These are phyloP conservation scores for Pantherophis alleghaniensis DNA, from an alignment of 2,797 vertebrate species.

Conservation along the genomic window DNA sequence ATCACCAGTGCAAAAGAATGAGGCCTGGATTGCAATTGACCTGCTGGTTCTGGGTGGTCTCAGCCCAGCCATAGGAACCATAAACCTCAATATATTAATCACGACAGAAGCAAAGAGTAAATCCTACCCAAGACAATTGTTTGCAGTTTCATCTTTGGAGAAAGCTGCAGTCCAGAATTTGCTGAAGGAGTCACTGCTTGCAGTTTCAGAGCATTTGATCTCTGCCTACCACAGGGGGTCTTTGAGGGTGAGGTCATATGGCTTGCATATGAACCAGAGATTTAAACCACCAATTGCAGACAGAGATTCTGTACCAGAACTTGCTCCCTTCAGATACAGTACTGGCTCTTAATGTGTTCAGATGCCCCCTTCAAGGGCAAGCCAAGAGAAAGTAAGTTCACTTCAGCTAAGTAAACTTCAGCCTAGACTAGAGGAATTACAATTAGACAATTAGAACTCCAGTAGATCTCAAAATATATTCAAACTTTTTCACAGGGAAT, in stretches of 20 bases:
- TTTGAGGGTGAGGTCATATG: not conserved
- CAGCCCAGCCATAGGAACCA: conserved; percentile 3
- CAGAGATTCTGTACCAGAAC: not conserved
- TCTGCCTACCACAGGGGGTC: not conserved
- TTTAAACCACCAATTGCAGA: not conserved
- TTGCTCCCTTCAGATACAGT: not conserved
- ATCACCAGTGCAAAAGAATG: not conserved
- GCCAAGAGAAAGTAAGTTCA: not conserved
- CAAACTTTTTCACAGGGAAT: not conserved
- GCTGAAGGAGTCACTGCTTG: not conserved
- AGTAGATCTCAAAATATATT: not conserved
- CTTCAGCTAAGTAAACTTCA: not conserved
- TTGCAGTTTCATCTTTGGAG: not conserved
- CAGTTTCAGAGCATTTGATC: not conserved
- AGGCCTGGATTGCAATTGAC: not conserved
- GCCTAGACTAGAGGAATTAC: not conserved
- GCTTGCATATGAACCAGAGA: not conserved
- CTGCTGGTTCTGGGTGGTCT: conserved; percentile 14
- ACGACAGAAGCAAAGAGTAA: not conserved
- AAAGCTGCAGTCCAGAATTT: not conserved
- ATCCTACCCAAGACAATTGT: not conserved
- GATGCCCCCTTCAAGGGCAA: not conserved
- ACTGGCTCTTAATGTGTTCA: not conserved
- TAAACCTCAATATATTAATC: conserved; percentile 5
- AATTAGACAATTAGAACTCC: not conserved